phyloP scores from a whole-genome alignment of 2,113 vertebrate species.

The Phrynocephalus versicolor region DNA sequence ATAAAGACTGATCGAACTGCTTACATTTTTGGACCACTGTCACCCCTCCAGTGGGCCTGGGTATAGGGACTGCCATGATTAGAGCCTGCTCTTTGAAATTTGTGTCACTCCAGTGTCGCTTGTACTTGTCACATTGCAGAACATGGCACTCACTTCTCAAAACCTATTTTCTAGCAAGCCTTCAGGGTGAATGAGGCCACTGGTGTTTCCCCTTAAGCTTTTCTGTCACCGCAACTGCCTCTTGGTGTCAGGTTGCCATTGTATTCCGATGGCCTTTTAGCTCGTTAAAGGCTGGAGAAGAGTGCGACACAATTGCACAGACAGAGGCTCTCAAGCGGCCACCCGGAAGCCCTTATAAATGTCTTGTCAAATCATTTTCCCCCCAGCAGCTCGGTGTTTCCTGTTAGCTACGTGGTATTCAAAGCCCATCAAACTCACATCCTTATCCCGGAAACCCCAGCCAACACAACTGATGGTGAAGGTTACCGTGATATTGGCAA shows the following conservation, averaged over 20 bases:
- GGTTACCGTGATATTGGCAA: no score
- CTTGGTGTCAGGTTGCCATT: neutral
- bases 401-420: neutral
- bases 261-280: slow-evolving; percentile 1
- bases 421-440: neutral
- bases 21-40: no score
- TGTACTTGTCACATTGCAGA: neutral
- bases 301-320: neutral
- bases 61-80: no score
- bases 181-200: neutral
- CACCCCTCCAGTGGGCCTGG: no score
- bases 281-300: neutral
- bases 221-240: neutral
- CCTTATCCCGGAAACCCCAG: neutral
- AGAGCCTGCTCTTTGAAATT: no score
- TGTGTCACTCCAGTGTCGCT: neutral
- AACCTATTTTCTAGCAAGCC: neutral
- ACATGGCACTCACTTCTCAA: neutral
- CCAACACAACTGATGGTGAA: neutral
- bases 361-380: neutral
- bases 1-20: no score
- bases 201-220: neutral
- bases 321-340: neutral
- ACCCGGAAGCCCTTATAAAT: slow-evolving; percentile 5
- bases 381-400: neutral